A percentile compares a stretch with the other conserved stretches of the same genome.
Conservation (phyloP, 2,797 vertebrate genomes). For the Loris lydekkerianus region DNA sequence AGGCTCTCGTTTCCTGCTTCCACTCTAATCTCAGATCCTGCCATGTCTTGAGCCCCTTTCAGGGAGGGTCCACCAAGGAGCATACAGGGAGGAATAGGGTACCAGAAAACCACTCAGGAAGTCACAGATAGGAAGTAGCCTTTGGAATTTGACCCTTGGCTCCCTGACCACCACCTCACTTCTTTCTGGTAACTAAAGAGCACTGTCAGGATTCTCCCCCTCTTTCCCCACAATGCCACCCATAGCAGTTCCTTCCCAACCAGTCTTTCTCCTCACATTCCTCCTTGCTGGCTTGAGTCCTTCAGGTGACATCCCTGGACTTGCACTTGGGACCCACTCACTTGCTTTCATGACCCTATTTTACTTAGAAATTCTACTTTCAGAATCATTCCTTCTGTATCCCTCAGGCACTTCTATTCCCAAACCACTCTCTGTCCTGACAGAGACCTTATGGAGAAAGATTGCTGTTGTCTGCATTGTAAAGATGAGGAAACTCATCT, state of each 20-base stretch:
- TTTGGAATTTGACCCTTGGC: conserved; percentile 27
- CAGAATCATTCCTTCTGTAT: not conserved
- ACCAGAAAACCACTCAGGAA: conserved; percentile 14
- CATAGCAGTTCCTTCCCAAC: not conserved
- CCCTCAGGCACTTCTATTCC: not conserved
- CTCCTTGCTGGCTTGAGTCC: not conserved
- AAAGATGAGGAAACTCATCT: not conserved
- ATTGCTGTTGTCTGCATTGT: not conserved
- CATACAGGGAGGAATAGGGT: not conserved
- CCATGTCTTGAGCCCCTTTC: not conserved
- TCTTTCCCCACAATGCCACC: not conserved
- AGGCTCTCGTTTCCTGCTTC: not conserved
- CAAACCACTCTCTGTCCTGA: not conserved
- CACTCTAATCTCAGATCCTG: not conserved
- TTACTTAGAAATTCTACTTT: not conserved
- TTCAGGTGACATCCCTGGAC: not conserved
- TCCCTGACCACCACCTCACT: not conserved
- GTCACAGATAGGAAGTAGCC: not conserved
- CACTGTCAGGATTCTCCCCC: not conserved
- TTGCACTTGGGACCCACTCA: not conserved
- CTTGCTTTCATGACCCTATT: not conserved
- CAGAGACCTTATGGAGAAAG: not conserved
- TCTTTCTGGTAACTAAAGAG: not conserved
- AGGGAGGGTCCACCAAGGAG: not conserved
- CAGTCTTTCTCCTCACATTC: not conserved